These are phyloP conservation scores for Drosophila ananassae DNA, from an alignment of 1,140 invertebrate species.

Conservation along the genomic window DNA sequence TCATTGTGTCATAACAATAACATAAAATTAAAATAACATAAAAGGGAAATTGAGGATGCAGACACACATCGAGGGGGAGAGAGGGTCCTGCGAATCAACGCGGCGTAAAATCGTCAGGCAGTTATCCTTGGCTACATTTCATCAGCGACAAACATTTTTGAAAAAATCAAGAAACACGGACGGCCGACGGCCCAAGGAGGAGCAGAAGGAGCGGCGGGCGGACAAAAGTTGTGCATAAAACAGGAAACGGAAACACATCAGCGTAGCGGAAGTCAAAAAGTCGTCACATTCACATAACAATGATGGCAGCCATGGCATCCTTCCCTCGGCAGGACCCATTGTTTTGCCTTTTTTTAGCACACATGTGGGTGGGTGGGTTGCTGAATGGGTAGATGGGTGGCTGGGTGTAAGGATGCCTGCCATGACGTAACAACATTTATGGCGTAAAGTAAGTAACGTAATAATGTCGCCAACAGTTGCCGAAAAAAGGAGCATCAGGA, in stretches of 20 bases:
- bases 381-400: background rate
- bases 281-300: constrained; percentile 84
- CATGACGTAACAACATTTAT: constrained; percentile 81
- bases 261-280: constrained; percentile 83
- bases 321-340: constrained; percentile 27
- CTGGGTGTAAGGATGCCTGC: constrained; percentile 6
- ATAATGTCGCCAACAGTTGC: constrained; percentile 80
- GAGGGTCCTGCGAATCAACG: constrained; percentile 70
- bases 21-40: constrained; percentile 84
- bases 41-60: constrained; percentile 83
- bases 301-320: constrained; percentile 66
- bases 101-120: constrained; percentile 77
- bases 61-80: constrained; percentile 16
- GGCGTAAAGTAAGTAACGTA: constrained; percentile 77
- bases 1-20: constrained; percentile 84
- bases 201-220: constrained; percentile 36
- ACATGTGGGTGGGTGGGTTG: constrained; percentile 1
- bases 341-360: constrained; percentile 58
- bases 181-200: constrained; percentile 3
- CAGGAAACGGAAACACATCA: constrained; percentile 84
- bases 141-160: constrained; percentile 51
- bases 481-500: constrained; percentile 37
- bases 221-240: constrained; percentile 74
- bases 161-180: constrained; percentile 40
- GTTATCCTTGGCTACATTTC: constrained; percentile 71